These are phyloP conservation scores for Drosophila buzzatii DNA, from an alignment of 2,888 invertebrate species.

Conservation along the genomic window DNA sequence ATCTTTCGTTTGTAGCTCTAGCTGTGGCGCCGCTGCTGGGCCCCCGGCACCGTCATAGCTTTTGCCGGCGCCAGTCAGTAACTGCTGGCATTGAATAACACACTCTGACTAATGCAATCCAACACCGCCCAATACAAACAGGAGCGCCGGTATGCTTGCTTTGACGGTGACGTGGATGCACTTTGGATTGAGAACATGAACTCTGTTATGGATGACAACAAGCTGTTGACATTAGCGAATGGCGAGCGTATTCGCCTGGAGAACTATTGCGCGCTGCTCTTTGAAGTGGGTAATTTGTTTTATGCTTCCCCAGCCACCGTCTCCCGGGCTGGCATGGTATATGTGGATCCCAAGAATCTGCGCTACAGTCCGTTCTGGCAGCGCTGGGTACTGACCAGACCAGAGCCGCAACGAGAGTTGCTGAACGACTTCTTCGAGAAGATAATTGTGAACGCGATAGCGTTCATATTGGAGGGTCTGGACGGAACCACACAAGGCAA, in stretches of 20 bases:
- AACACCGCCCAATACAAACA: conserved; percentile 78
- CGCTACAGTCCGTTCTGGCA: conserved; percentile 95
- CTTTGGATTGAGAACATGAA: conserved; percentile 99
- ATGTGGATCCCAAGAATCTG: conserved; percentile 95
- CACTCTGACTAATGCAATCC: conserved; percentile 79
- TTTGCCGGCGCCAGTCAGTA: conserved; percentile 14
- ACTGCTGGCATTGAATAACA: conserved; percentile 65
- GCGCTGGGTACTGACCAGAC: conserved; percentile 89
- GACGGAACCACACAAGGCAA: conserved; percentile 90
- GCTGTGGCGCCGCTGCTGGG: neutral
- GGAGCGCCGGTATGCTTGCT: conserved; percentile 93
- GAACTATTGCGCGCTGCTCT: conserved; percentile 92
- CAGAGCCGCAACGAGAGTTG: conserved; percentile 86
- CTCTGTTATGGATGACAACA: conserved; percentile 98
- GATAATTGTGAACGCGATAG: conserved; percentile 90
- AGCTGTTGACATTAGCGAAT: conserved; percentile 94
- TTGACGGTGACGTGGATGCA: conserved; percentile 97
- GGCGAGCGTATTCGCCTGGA: conserved; percentile 94
- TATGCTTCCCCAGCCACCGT: conserved; percentile 97
- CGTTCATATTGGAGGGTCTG: conserved; percentile 90
- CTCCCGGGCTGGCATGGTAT: conserved; percentile 97
- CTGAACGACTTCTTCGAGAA: conserved; percentile 89
- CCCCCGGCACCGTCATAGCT: no score
- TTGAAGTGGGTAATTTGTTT: conserved; percentile 95
- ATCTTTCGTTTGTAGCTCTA: conserved; percentile 28